Conservation (phyloP, 2,888 invertebrate genomes). For the Zhengitettix transpicula region DNA sequence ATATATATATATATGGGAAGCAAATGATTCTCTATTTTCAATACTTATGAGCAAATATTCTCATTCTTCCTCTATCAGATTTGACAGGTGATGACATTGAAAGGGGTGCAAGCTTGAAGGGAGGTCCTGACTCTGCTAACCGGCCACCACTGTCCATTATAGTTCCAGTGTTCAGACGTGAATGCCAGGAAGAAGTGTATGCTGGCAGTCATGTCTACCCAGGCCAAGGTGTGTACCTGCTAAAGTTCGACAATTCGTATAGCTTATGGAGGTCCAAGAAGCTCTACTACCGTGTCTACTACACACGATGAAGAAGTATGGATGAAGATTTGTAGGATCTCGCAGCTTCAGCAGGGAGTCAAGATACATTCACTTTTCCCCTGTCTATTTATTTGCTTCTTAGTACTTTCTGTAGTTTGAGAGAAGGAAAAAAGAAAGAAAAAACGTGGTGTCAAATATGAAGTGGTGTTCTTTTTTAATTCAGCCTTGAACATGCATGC, state of each 20-base stretch:
- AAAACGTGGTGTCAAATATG: no score
- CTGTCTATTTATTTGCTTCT: no score
- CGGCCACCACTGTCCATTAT: slow-evolving; percentile 62
- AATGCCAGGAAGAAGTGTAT: slow-evolving; percentile 80
- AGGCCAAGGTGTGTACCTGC: slow-evolving; percentile 89
- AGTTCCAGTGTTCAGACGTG: slow-evolving; percentile 87
- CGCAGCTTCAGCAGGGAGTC: no score
- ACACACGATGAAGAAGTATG: slow-evolving; percentile 44
- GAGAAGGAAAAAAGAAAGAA: no score
- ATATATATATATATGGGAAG: no score
- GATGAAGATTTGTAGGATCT: no score
- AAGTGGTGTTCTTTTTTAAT: no score
- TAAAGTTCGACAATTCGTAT: slow-evolving; percentile 99
- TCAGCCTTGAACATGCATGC: no score
- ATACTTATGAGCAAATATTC: neutral
- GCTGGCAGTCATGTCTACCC: slow-evolving; percentile 96
- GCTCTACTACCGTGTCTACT: slow-evolving; percentile 95
- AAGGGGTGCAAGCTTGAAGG: slow-evolving; percentile 26
- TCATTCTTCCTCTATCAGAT: slow-evolving; percentile 14
- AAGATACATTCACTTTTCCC: no score
- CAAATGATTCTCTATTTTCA: neutral
- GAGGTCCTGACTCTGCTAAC: slow-evolving; percentile 17
- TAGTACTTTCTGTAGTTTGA: no score
- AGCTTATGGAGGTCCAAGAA: slow-evolving; percentile 98
- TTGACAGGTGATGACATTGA: slow-evolving; percentile 41